Conservation (phyloP, 2,113 vertebrate genomes). For the Steatornis caripensis region DNA sequence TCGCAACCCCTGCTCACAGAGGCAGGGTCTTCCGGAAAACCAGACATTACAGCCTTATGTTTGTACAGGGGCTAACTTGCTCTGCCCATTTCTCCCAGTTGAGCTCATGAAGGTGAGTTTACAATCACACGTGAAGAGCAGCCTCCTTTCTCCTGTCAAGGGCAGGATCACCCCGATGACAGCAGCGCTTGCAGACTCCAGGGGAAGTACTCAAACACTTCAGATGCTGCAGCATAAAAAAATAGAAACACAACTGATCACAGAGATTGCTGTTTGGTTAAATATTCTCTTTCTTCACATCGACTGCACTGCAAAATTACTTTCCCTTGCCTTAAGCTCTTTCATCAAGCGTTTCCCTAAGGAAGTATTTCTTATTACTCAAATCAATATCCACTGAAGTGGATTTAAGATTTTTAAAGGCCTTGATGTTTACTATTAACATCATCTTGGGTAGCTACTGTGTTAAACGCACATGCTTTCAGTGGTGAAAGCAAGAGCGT, state of each 20-base stretch:
- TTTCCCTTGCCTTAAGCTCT: background rate
- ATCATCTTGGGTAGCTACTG: background rate
- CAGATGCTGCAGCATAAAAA: background rate
- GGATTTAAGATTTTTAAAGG: slow-evolving; percentile 17
- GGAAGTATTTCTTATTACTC: background rate
- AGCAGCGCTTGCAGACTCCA: background rate
- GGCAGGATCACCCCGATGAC: background rate
- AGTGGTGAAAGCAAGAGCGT: background rate
- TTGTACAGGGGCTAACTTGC: fast-evolving
- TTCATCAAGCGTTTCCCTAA: background rate
- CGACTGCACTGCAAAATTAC: background rate
- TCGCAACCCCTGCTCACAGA: fast-evolving
- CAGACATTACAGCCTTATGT: background rate
- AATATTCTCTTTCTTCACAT: background rate
- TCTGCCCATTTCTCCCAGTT: background rate
- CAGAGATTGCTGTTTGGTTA: background rate
- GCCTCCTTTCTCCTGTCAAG: background rate
- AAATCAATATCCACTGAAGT: slow-evolving; percentile 44
- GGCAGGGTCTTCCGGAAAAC: background rate
- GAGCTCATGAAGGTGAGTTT: background rate
- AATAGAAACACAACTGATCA: background rate
- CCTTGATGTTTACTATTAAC: background rate
- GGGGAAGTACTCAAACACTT: background rate
- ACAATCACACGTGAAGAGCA: fast-evolving
- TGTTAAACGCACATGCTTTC: background rate